Conservation (phyloP, 2,888 invertebrate genomes). For the Malachius bipustulatus region DNA sequence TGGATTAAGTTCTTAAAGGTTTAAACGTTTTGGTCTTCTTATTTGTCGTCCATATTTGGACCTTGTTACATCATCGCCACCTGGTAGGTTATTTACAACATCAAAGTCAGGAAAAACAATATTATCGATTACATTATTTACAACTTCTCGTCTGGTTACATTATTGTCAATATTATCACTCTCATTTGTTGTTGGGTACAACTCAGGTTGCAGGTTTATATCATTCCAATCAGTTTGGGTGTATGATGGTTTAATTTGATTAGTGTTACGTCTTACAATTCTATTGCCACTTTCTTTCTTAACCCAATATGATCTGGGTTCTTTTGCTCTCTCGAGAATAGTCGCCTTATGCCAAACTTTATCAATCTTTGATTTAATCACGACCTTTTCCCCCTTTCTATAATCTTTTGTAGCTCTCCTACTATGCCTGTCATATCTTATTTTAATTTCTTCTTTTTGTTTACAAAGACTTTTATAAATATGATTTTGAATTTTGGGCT, state of each 20-base stretch:
- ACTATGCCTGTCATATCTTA: slow-evolving; percentile 11
- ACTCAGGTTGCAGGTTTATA: not conserved
- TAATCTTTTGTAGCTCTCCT: slow-evolving; percentile 4
- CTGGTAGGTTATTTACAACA: too few species aligned
- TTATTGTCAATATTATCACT: too few species aligned
- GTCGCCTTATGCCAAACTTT: slow-evolving; percentile 17
- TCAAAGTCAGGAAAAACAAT: too few species aligned
- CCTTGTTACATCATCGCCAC: too few species aligned
- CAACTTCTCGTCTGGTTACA: not conserved
- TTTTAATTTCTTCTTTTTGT: slow-evolving; percentile 8
- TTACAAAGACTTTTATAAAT: slow-evolving; percentile 9
- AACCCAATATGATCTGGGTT: slow-evolving; percentile 17
- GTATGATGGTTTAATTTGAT: not conserved
- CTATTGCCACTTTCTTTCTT: slow-evolving; percentile 13
- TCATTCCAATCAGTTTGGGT: not conserved
- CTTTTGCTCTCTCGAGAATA: slow-evolving; percentile 14
- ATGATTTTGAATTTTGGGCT: slow-evolving; percentile 16
- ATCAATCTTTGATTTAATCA: slow-evolving; percentile 15
- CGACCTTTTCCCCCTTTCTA: slow-evolving; percentile 15
- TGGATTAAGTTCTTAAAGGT: too few species aligned
- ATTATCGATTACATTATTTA: too few species aligned
- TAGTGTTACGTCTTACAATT: slow-evolving; percentile 10
- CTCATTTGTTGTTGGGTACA: not conserved
- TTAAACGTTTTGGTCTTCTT: not conserved
- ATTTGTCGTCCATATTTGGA: not conserved